phyloP scores from a whole-genome alignment of 2,113 vertebrate genomes.

The Notechis scutatus region DNA sequence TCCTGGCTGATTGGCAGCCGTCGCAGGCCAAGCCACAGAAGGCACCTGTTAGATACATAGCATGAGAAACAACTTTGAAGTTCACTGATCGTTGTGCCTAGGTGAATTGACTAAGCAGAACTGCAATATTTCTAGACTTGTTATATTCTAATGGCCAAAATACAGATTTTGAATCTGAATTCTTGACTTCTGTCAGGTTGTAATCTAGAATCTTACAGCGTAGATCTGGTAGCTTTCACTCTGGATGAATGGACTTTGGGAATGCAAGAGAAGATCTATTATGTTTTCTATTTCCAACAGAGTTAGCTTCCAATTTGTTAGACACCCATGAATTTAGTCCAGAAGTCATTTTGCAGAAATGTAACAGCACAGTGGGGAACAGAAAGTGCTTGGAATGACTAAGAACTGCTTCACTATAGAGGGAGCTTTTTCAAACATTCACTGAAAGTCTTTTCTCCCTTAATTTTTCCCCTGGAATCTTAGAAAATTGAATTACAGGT shows the following conservation, averaged over 20 bases:
- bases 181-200: not conserved
- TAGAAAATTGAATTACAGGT: not conserved
- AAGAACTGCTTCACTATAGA: not conserved
- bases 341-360: not conserved
- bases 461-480: not conserved
- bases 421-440: not conserved
- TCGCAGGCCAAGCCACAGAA: not conserved
- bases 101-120: not conserved
- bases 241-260: not conserved
- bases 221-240: not conserved
- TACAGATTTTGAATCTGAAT: not conserved
- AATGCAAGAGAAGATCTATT: not conserved
- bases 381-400: not conserved
- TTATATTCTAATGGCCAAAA: not conserved
- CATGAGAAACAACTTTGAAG: not conserved
- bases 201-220: not conserved
- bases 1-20: not conserved
- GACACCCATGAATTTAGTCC: not conserved
- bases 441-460: not conserved
- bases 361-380: not conserved
- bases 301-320: not conserved
- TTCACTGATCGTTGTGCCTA: not conserved
- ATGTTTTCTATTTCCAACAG: not conserved
- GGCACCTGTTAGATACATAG: not conserved
- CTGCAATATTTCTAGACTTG: not conserved